Percentiles rank a stretch among this genome's conserved stretches.
Evolutionary conservation across 1,140 invertebrate species (phyloP).

Genomic region (Trichoplusia ni): DNA sequence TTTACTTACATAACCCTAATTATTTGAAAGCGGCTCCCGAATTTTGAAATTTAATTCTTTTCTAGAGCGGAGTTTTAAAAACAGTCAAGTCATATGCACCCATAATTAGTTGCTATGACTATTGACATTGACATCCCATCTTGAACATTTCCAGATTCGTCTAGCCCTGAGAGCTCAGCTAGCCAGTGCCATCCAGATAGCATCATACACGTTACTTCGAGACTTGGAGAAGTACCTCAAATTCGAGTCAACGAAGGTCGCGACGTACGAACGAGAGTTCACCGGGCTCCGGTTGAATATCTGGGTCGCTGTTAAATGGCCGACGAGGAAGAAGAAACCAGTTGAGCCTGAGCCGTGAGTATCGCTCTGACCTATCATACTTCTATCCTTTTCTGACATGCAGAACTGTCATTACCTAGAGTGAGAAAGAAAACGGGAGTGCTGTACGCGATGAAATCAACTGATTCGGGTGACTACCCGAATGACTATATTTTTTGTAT

Average conservation of each 20-base stretch:
- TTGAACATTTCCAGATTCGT: slow-evolving; percentile 59
- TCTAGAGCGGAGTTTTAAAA: too few relatives aligned
- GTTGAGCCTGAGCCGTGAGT: slow-evolving; percentile 60
- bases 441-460: too few relatives aligned
- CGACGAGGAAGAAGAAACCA: slow-evolving; percentile 63
- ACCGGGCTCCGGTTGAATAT: slow-evolving; percentile 61
- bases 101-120: too few relatives aligned
- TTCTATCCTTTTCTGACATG: background rate
- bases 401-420: too few relatives aligned
- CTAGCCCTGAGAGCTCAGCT: slow-evolving; percentile 60
- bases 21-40: too few relatives aligned
- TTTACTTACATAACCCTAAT: too few relatives aligned
- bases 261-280: slow-evolving; percentile 62
- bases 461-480: too few relatives aligned
- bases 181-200: slow-evolving; percentile 58
- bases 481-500: too few relatives aligned
- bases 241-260: slow-evolving; percentile 59
- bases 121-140: too few relatives aligned
- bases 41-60: too few relatives aligned
- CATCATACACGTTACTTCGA: slow-evolving; percentile 63
- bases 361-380: background rate
- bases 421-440: too few relatives aligned
- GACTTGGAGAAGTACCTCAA: slow-evolving; percentile 59
- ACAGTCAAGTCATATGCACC: too few relatives aligned
- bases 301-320: slow-evolving; percentile 67